These are phyloP conservation scores for Tympanuchus pallidicinctus DNA, from an alignment of 2,113 vertebrate genomes.

Conservation along the genomic window DNA sequence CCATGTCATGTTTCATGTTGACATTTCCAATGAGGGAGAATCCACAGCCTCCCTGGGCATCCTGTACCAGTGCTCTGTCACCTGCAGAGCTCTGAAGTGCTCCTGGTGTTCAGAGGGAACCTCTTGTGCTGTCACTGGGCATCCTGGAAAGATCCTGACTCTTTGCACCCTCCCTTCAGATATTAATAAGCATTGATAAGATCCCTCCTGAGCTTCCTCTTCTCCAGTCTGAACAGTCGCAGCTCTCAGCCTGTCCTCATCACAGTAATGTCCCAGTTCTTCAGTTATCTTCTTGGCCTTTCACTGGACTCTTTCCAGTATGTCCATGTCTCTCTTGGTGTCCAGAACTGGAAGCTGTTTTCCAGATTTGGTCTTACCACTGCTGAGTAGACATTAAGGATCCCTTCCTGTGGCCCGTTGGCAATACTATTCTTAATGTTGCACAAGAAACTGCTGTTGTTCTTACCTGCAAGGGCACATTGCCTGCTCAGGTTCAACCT, in stretches of 20 bases:
- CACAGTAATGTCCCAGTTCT: neutral
- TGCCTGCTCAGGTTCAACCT: neutral
- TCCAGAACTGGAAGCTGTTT: neutral
- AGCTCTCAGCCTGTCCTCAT: neutral
- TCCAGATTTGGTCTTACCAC: neutral
- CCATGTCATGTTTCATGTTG: neutral
- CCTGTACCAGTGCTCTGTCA: no score
- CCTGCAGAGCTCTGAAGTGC: neutral
- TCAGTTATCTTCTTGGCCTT: neutral
- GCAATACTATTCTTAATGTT: neutral
- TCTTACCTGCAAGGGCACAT: accelerated
- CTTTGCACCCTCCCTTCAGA: neutral
- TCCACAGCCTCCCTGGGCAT: neutral
- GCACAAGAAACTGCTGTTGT: neutral
- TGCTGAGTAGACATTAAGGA: neutral
- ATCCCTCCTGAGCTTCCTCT: neutral
- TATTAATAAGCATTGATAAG: neutral
- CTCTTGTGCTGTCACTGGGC: neutral
- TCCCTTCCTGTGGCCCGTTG: neutral
- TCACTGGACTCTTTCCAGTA: neutral
- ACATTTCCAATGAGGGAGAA: neutral
- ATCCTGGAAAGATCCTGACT: neutral
- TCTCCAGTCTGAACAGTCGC: neutral
- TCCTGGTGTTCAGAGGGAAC: neutral
- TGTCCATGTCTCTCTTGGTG: neutral